These are phyloP conservation scores for Drosophila hydei DNA, from an alignment of 1,140 invertebrate species.

Conservation along the genomic window DNA sequence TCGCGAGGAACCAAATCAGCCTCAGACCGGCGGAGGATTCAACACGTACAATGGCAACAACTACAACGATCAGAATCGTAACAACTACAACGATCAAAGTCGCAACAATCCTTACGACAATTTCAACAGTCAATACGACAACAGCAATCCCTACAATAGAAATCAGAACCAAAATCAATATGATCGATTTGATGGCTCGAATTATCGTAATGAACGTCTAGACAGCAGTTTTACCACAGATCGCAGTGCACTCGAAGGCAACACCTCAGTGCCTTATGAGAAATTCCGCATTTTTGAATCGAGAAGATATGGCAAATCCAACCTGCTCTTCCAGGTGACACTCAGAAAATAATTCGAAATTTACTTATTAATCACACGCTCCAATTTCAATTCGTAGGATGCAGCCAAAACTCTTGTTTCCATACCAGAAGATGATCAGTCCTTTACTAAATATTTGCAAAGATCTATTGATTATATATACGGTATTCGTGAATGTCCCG, in stretches of 20 bases:
- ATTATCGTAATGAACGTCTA: slow-evolving; percentile 65
- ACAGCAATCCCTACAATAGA: slow-evolving; percentile 39
- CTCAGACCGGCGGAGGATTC: slow-evolving; percentile 38
- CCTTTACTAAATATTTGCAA: slow-evolving; percentile 88
- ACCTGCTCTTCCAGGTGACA: slow-evolving; percentile 88
- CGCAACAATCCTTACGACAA: slow-evolving; percentile 46
- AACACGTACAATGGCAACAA: slow-evolving; percentile 47
- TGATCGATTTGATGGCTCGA: slow-evolving; percentile 46
- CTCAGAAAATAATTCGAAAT: slow-evolving; percentile 23
- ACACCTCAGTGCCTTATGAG: slow-evolving; percentile 84
- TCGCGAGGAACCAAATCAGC: slow-evolving; percentile 51
- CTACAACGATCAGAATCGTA: slow-evolving; percentile 54
- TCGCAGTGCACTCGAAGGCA: slow-evolving; percentile 45
- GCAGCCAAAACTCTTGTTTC: slow-evolving; percentile 87
- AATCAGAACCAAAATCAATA: slow-evolving; percentile 54
- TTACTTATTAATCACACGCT: neutral
- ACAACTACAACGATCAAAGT: slow-evolving; percentile 47
- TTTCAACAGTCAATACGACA: slow-evolving; percentile 68
- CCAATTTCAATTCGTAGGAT: slow-evolving; percentile 85
- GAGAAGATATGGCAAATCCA: slow-evolving; percentile 87
- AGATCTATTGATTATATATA: slow-evolving; percentile 88
- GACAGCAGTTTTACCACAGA: slow-evolving; percentile 76
- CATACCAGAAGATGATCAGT: slow-evolving; percentile 86
- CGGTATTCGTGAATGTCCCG: slow-evolving; percentile 91
- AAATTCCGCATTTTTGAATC: slow-evolving; percentile 90